Base-by-base conservation (phyloP, 2,113 vertebrate species). In the Gnathonemus longibarbis region DNA sequence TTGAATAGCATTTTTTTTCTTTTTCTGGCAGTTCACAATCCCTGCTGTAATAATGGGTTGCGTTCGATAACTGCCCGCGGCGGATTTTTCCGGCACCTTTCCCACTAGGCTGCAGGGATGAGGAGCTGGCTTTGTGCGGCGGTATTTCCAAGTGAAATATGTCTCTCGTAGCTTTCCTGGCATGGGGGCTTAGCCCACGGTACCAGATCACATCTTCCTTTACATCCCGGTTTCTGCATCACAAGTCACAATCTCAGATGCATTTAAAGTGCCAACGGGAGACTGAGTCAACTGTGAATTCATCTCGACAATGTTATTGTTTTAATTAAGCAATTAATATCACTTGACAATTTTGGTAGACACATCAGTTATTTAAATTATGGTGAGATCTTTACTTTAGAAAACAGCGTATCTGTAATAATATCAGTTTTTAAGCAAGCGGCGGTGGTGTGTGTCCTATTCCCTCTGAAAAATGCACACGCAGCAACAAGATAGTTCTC, bases 301-400 rank as follows among this genome's bases (percentile, higher is more conserved):
- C 84, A 88, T 88, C 91, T 90, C 11, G 89, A 93, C 93, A 93
- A 92, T 92, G 89, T 89, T 91, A 92, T 92, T 90, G 90, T 92
- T 93, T 93, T 93, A 94, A 93, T 94, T 93, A 94, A 92, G 90
- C 93, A 93, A 93, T 94, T 93, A 93, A 93, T 94, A 93, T 91
- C 87, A 88, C 89, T 85, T 92, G 93, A 93, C 93, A 94, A 93
- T 91, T 93, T 94, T 91, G 91, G 91, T 91, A 91, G 92, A 89
- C 48, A 21, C 92, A 92, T 93, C 93, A 91, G 90, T 93, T 93
- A 93, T 92, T 93, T 89, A 93, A 92, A 93, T 94, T 92, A 91
- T 48, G 4, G 74, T 90, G 90, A 91, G 91, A 93, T 91, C 74
- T 92, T 93, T 90, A 89, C 91, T 93, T 91, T 90, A 90, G 91